Percentiles rank a stretch among this genome's conserved stretches.
These are phyloP conservation scores for Stegophylla sp. DNA, from an alignment of 2,888 invertebrate species.

Conservation along the genomic window DNA sequence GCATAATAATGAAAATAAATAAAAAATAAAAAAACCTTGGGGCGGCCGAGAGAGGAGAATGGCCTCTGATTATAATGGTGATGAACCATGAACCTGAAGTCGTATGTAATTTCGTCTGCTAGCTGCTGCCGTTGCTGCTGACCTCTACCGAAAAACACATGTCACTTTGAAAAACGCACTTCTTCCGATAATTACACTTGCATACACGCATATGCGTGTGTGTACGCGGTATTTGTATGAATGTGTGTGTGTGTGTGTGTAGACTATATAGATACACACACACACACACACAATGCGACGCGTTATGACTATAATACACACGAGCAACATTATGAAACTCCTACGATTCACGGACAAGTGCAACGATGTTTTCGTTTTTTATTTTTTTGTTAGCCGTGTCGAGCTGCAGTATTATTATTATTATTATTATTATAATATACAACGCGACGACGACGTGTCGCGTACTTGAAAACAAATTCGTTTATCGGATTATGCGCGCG, in stretches of 20 bases:
- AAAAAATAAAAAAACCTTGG: slow-evolving; percentile 47
- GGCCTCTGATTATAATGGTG: slow-evolving; percentile 56
- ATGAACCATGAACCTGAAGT: slow-evolving; percentile 57
- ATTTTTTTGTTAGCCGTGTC: too few relatives aligned
- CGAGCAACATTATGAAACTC: too few relatives aligned
- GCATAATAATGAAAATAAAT: slow-evolving; percentile 35
- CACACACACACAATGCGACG: too few relatives aligned
- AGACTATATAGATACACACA: neutral
- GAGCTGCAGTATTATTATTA: too few relatives aligned
- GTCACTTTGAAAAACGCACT: slow-evolving; percentile 32
- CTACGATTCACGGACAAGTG: too few relatives aligned
- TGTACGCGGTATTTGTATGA: neutral
- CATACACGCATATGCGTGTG: neutral
- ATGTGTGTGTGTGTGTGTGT: neutral
- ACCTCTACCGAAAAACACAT: slow-evolving; percentile 44
- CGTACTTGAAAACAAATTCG: too few relatives aligned
- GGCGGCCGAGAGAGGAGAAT: slow-evolving; percentile 53
- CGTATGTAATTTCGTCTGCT: slow-evolving; percentile 36
- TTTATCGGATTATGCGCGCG: too few relatives aligned
- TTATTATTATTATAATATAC: too few relatives aligned
- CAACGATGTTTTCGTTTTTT: too few relatives aligned
- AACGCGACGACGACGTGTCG: too few relatives aligned
- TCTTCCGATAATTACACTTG: neutral
- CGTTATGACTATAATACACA: too few relatives aligned
- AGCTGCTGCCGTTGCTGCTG: slow-evolving; percentile 18